phyloP scores from a whole-genome alignment of 1,140 invertebrate genomes.

The Zaprionus ornatus region DNA sequence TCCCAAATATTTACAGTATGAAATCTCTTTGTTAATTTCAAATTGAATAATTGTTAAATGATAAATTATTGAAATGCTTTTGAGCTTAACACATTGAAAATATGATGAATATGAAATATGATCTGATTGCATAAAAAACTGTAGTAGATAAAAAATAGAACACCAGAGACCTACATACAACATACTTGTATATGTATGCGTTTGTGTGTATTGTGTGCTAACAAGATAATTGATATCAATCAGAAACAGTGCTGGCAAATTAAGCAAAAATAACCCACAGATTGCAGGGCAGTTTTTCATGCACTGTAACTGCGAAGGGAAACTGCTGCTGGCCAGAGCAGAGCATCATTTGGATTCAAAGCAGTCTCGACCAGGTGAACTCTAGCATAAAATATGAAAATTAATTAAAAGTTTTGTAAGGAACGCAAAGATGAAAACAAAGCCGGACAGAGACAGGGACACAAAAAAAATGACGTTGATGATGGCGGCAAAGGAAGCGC shows the following conservation, averaged over 20 bases:
- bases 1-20: too few relatives aligned
- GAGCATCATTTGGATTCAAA: slow-evolving; percentile 9
- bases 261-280: neutral
- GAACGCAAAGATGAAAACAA: slow-evolving; percentile 41
- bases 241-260: neutral
- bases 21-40: neutral
- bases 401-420: slow-evolving; percentile 73
- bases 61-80: neutral
- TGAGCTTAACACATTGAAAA: neutral
- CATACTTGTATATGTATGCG: neutral
- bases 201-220: slow-evolving; percentile 19
- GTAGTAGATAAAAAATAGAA: neutral
- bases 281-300: neutral
- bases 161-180: neutral
- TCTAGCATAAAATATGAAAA: slow-evolving; percentile 77
- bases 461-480: slow-evolving; percentile 41
- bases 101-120: too few relatives aligned
- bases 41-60: neutral
- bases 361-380: slow-evolving; percentile 31
- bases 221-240: neutral
- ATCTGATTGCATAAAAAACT: neutral
- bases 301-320: neutral
- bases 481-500: slow-evolving; percentile 35
- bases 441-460: slow-evolving; percentile 29
- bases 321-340: neutral